A percentile compares a stretch with the other conserved stretches of the same genome.
Conservation (phyloP, 1,140 invertebrate species). For the Stegodyphus mimosarum region DNA sequence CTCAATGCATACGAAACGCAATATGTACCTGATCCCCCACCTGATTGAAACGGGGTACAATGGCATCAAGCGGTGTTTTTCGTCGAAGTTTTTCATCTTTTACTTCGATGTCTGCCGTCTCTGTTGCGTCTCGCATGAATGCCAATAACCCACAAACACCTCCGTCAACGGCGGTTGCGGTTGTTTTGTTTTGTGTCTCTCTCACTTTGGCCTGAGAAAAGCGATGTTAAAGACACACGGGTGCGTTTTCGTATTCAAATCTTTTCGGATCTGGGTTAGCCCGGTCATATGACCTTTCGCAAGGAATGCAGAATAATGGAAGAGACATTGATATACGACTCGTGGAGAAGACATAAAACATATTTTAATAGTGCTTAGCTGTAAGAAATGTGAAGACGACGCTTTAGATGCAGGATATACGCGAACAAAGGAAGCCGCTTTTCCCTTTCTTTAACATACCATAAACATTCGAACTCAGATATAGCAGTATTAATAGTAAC, state of each 20-base stretch:
- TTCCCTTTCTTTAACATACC: no score
- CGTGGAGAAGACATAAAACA: no score
- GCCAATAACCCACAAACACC: conserved; percentile 35
- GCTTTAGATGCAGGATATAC: no score
- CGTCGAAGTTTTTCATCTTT: background rate
- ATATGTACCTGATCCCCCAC: background rate
- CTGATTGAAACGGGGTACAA: background rate
- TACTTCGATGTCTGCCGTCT: background rate
- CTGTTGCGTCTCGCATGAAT: conserved; percentile 4
- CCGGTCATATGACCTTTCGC: background rate
- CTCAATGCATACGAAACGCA: background rate
- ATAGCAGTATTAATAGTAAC: no score
- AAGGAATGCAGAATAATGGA: no score
- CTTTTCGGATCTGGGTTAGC: background rate
- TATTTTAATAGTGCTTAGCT: no score
- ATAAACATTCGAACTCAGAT: no score
- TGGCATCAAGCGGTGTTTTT: conserved; percentile 2
- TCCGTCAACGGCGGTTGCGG: background rate
- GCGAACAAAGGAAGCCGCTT: no score
- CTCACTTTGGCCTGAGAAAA: background rate
- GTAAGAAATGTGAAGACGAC: no score
- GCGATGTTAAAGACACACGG: background rate
- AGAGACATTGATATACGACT: no score
- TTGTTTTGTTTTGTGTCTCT: background rate
- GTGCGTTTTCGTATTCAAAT: background rate